These are phyloP conservation scores for Pararge aegeria DNA, from an alignment of 1,140 invertebrate genomes.

Conservation along the genomic window DNA sequence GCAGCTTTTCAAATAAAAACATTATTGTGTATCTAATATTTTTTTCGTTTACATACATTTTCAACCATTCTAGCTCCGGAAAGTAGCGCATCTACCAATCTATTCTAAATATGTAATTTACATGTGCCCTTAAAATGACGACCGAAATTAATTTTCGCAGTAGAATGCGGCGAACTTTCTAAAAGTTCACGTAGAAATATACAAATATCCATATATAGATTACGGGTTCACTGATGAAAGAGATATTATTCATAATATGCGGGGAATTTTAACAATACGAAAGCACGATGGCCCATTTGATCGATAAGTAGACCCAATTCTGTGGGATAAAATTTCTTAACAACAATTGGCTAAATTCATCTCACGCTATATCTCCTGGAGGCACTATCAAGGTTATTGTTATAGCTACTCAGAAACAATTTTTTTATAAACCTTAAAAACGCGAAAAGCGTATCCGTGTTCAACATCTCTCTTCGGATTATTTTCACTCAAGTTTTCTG, in stretches of 20 bases:
- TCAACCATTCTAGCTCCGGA: conserved; percentile 59
- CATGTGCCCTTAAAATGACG: conserved; percentile 40
- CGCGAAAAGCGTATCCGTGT: too few species aligned
- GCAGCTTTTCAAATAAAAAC: conserved; percentile 80
- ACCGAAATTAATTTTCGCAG: conserved; percentile 33
- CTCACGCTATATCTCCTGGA: neutral
- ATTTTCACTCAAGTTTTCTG: too few species aligned
- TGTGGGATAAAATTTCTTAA: neutral
- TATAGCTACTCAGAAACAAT: conserved; percentile 26
- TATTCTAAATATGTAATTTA: conserved; percentile 66
- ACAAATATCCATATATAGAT: conserved; percentile 42
- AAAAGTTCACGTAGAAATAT: conserved; percentile 48
- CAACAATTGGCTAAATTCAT: neutral
- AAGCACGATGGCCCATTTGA: too few species aligned
- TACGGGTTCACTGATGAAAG: conserved; percentile 35
- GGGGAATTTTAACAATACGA: too few species aligned
- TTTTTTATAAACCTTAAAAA: too few species aligned
- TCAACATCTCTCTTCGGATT: too few species aligned
- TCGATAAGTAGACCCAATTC: too few species aligned
- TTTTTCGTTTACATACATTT: conserved; percentile 44
- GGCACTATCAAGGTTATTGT: too few species aligned
- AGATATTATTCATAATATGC: neutral
- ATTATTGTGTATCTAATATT: conserved; percentile 51
- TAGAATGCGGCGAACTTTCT: conserved; percentile 39
- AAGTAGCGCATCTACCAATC: conserved; percentile 77